Base-by-base conservation (phyloP, 2,888 invertebrate genomes). In the Leucoptera coffeella region DNA sequence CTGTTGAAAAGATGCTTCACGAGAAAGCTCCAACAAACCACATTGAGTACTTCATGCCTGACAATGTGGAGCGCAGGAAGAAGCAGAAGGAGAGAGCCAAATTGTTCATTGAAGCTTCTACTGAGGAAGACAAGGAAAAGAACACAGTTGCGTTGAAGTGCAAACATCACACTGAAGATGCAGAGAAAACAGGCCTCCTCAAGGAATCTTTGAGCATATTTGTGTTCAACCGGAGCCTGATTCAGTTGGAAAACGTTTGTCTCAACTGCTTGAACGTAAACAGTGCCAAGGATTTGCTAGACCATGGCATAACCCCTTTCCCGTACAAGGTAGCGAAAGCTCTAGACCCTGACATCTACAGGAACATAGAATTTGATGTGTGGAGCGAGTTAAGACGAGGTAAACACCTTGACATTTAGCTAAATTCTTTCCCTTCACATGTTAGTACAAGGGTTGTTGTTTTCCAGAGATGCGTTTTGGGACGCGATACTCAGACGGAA, bases 291-390 rank as follows among this genome's bases (percentile, higher is more conserved):
- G 61, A 69, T 30, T 42, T 71, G 25, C 50, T 71, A 2, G 64
- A 65, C 31, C 65, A 67, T 36, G 67, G 69, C 5, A 77, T 82
- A n/a, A 87, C 88, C 4, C 92, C 92, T 1, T 91, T 95, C 51
- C 91, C 94, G 0, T 94, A 90, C 51, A 86, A 91, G 69, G 87
- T 93, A 6, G 93, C 93, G 1, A 94, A 94, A 58, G 89, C 92
- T 0, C 56, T 95, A 28, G 90, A 93, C 58, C 84, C 88, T 0
- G 78, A 80, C 39, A 87, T 92, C 46, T 94, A 90, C 56, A 75
- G 94, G 22, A 95, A 95, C 54, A 87, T 92, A 34, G 93, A 93
- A 49, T 89, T 87, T 54, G 94, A 95, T 60, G 81, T 87, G 15
- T 93, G 92, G 90, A 83, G 82, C 39, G 91, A 91, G 54, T 65